Evolutionary conservation across 2,113 vertebrate species (phyloP), one percentile per base, ranked within the genome.

Genomic region (Microcebus lehilahytsara): DNA sequence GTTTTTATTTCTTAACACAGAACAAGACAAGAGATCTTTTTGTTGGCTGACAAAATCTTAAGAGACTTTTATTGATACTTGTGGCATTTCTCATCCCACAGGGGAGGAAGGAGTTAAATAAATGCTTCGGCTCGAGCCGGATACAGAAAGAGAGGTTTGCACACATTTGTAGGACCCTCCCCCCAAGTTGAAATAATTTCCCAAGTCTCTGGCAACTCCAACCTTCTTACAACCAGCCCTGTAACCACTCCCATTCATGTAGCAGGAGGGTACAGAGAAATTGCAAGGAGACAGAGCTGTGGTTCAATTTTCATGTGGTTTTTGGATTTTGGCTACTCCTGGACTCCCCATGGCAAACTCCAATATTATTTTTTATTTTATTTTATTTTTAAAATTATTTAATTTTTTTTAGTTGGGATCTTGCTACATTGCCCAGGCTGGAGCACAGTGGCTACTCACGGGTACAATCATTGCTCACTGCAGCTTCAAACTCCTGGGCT

Each of bases 41-140:
- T 1, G 40, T 96, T 56, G n/a, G 37, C 78, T 88, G 66, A 77
- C 83, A 91, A 40, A 81, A 89, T 81, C 72, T 62, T 67, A 75
- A 85, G 16, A 77, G 4, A 32, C 23, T 27, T 97, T 85, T 95
- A 46, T 88, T 85, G 40, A 14, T 9, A 20, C 9, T 42, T 60
- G 1, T 8, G 34, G 20, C 3, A 51, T 32, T 11, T 62, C 17
- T 25, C 3, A 2, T 34, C 53, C 25, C 9, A 69, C 11, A 30
- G 32, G 0, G 53, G 60, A 56, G 3, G 27, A 1, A 79, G 27
- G 37, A 51, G 19, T 32, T 67, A 32, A 85, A 30, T 19, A 27
- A 34, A 56, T 19, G 6, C 40, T 62, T 91, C 30, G 58, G 17
- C 27, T 66, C 42, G 60, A 74, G 12, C 20, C 51, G 13, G 17